Percentiles rank a stretch among this genome's conserved stretches.
Evolutionary conservation across 2,888 invertebrate species (phyloP).

Genomic region (Tholera decimalis): DNA sequence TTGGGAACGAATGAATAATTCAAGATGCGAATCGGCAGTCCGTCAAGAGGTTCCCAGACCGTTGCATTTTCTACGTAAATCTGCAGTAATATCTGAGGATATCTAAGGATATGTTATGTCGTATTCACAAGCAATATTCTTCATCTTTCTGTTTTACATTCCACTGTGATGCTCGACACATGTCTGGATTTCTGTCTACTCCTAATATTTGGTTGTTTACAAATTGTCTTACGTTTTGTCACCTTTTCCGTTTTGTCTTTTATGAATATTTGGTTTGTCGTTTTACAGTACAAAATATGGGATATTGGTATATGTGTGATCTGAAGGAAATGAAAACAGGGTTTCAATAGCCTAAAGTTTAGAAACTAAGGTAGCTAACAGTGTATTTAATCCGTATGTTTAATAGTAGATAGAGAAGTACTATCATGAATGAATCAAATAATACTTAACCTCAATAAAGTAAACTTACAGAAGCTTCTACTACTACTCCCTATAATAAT

Average conservation of each 20-base stretch:
- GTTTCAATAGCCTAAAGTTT: no score
- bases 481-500: slow-evolving; percentile 32
- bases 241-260: slow-evolving; percentile 38
- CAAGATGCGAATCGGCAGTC: slow-evolving; percentile 88
- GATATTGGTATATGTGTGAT: background rate
- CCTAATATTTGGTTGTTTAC: slow-evolving; percentile 57
- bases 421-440: background rate
- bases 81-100: slow-evolving; percentile 80
- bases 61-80: slow-evolving; percentile 88
- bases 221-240: slow-evolving; percentile 46
- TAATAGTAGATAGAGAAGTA: background rate
- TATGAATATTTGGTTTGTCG: slow-evolving; percentile 14
- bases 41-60: slow-evolving; percentile 82
- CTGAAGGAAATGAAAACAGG: background rate
- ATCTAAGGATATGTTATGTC: slow-evolving; percentile 82
- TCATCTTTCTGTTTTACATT: slow-evolving; percentile 77
- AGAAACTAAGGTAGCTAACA: background rate
- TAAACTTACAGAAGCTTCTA: slow-evolving; percentile 26
- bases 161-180: slow-evolving; percentile 66
- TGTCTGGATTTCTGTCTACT: slow-evolving; percentile 65
- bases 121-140: slow-evolving; percentile 80
- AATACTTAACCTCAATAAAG: slow-evolving; percentile 3
- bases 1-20: slow-evolving; percentile 88
- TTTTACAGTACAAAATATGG: slow-evolving; percentile 5
- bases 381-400: background rate